Base-by-base conservation (phyloP, 2,113 vertebrate genomes). In the Sorex fumeus region DNA sequence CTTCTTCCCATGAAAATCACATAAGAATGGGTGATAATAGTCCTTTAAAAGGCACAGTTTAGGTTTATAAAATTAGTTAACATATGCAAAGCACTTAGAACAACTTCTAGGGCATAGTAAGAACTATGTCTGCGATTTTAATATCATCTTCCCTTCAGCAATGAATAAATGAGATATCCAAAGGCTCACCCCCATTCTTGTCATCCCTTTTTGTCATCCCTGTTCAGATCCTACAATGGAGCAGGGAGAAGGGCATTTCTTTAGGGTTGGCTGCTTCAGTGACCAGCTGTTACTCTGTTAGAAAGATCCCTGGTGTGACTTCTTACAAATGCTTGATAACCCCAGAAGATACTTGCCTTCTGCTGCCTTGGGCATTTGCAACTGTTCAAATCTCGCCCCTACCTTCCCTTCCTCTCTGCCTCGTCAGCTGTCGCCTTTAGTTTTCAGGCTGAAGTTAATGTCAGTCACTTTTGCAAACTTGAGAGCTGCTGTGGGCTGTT, bases 311-410 rank as follows among this genome's bases (percentile, higher is more conserved):
- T 43, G n/a, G 36, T 43, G 53, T 40, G 85, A 60, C 45, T 83
- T 75, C 18, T 67, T 91, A 47, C 3, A 60, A 95, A 90, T 40
- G 30, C 78, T 62, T 30, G 57, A 83, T 94, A 93, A 93, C 75
- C 83, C 66, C 88, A 34, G 66, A 95, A 94, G 76, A 86, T 78
- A 64, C 88, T 66, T 91, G 72, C 87, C 45, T 43, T 87, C 90
- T 94, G 94, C 84, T 89, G 87, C 80, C 88, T 88, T 81, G 77
- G 88, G 88, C 72, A 84, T 96, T 76, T 92, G 72, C 47, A 93
- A 88, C 93, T 66, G 34, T 69, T 92, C 72, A 43, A 27, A 72
- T 74, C 34, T 90, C 3, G 1, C 30, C 45, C 80, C 34, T 88
- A 72, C 40, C 30, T 91, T 85, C 70, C 25, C 18, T 93, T 86